Evolutionary conservation across 2,113 vertebrate genomes (phyloP).

Genomic region (Archilochus colubris): DNA sequence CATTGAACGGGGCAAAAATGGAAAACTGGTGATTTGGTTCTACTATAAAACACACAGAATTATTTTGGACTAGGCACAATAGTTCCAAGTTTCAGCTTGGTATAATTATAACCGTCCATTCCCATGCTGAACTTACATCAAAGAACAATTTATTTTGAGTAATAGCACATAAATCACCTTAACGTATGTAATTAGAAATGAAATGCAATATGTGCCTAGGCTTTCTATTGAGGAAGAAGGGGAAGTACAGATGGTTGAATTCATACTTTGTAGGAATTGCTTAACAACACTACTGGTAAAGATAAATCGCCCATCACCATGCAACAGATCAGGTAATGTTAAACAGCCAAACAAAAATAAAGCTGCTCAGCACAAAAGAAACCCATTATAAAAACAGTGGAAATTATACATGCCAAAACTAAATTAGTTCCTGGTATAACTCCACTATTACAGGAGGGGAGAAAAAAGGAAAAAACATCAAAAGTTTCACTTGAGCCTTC

Average conservation of each 20-base stretch:
- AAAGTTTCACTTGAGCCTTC: background rate
- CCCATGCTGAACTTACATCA: conserved; percentile 2
- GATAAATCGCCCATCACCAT: background rate
- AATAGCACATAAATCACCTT: conserved; percentile 19
- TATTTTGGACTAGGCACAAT: background rate
- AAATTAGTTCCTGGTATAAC: background rate
- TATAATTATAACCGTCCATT: conserved; percentile 3
- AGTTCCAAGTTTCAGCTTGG: background rate
- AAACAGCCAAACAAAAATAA: conserved; percentile 1
- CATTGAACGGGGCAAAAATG: background rate
- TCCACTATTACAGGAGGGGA: background rate
- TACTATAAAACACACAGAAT: background rate
- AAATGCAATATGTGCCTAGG: conserved; percentile 12
- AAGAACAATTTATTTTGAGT: conserved; percentile 45
- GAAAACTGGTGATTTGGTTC: conserved; percentile 7
- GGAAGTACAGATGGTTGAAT: conserved; percentile 13
- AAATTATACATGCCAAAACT: background rate
- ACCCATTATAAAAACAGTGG: background rate
- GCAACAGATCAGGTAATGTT: conserved; percentile 9
- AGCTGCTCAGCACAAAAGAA: background rate
- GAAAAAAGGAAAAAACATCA: fast-evolving
- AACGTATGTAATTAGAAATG: background rate
- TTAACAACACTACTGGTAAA: background rate
- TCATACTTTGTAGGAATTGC: background rate
- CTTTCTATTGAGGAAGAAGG: background rate